Percentiles rank a stretch among this genome's conserved stretches.
Conservation (phyloP, 2,888 invertebrate species). For the Bugulina stolonifera region DNA sequence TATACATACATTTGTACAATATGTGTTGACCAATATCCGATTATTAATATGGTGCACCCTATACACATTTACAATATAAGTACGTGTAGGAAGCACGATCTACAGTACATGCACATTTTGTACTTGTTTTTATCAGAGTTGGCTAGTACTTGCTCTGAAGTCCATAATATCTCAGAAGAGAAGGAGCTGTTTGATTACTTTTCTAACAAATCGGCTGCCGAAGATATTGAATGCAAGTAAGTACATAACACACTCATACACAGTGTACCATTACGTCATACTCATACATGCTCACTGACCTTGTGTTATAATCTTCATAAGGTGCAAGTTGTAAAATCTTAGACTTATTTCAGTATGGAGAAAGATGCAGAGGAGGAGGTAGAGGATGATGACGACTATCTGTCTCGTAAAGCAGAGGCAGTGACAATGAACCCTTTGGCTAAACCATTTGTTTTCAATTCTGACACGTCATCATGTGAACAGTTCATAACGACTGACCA, state of each 20-base stretch:
- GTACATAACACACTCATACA: no score
- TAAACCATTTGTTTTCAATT: neutral
- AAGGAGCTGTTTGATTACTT: neutral
- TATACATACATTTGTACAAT: no score
- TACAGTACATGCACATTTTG: no score
- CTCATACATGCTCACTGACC: no score
- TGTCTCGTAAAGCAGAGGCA: neutral
- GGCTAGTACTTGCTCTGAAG: neutral
- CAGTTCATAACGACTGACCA: neutral
- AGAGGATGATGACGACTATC: neutral
- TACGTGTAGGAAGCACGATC: no score
- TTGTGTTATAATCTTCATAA: no score
- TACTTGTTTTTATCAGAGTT: neutral
- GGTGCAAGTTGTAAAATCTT: no score
- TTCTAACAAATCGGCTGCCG: neutral
- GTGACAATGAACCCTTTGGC: constrained; percentile 23
- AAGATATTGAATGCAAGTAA: neutral
- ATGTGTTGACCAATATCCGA: no score
- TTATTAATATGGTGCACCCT: no score
- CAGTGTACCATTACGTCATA: no score
- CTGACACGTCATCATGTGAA: constrained; percentile 3
- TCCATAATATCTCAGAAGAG: neutral
- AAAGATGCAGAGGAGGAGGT: neutral
- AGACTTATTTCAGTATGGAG: no score
- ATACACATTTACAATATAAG: no score